Percentiles rank a stretch among this genome's conserved stretches.
These are phyloP conservation scores for Oreotrochilus melanogaster DNA, from an alignment of 2,113 vertebrate genomes.

Conservation along the genomic window DNA sequence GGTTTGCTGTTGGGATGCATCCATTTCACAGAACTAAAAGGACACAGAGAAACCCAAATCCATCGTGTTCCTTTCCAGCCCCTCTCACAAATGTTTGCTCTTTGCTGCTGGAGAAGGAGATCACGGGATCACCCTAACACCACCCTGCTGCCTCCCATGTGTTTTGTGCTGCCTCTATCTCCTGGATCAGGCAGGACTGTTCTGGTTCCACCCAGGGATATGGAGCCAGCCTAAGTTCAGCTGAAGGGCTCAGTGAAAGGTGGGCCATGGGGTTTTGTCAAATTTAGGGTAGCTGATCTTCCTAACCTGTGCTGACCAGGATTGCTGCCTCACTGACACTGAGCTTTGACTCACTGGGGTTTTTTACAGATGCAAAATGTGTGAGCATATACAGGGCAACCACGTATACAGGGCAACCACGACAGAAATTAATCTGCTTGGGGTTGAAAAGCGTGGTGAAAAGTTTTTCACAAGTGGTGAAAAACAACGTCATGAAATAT, in stretches of 20 bases:
- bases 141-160: background rate
- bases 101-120: background rate
- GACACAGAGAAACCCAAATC: background rate
- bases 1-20: background rate
- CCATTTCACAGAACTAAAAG: background rate
- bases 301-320: background rate
- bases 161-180: background rate
- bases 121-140: accelerated
- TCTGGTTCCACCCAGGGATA: too few relatives aligned
- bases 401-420: background rate
- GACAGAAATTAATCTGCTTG: accelerated
- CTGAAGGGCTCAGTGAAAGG: background rate
- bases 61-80: background rate
- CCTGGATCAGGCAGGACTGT: background rate
- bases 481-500: background rate
- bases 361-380: conserved; percentile 12
- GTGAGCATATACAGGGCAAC: background rate
- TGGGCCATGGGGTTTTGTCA: background rate
- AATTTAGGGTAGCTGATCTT: background rate
- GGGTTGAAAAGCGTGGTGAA: too few relatives aligned
- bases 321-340: background rate
- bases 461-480: accelerated
- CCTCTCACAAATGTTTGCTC: background rate
- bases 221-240: background rate
- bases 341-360: background rate